Evolutionary conservation across 2,888 invertebrate genomes (phyloP).

Genomic region (Cataglyphis altisquamis): DNA sequence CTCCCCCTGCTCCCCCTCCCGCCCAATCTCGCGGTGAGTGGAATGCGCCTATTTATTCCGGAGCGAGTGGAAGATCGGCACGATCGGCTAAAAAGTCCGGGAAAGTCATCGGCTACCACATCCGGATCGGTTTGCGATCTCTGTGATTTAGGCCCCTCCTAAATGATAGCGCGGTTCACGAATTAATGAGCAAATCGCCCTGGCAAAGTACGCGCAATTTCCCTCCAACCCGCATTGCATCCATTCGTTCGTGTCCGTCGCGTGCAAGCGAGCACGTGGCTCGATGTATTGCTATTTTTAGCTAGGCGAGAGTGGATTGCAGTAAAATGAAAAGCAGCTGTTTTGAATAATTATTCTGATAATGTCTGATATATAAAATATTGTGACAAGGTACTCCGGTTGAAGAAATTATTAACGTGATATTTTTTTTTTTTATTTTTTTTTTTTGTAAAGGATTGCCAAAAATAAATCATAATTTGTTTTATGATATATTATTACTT

Average conservation of each 20-base stretch:
- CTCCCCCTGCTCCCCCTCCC: background rate
- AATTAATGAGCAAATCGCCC: conserved; percentile 59
- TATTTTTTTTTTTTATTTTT: too few relatives aligned
- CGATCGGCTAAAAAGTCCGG: conserved; percentile 70
- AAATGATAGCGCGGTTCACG: conserved; percentile 25
- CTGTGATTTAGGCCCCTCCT: conserved; percentile 60
- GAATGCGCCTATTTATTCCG: conserved; percentile 64
- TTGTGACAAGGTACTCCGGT: background rate
- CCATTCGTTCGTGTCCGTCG: conserved; percentile 12
- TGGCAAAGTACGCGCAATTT: conserved; percentile 29
- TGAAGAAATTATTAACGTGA: background rate
- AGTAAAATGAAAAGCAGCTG: background rate
- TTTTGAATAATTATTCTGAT: background rate
- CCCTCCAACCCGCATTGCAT: background rate
- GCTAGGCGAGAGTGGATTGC: background rate
- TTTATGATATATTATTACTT: too few relatives aligned
- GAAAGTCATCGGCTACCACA: conserved; percentile 63
- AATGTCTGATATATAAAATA: background rate
- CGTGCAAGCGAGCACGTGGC: conserved; percentile 37
- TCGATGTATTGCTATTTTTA: conserved; percentile 39
- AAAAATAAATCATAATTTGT: too few relatives aligned
- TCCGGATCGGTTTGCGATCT: conserved; percentile 20
- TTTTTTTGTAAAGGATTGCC: too few relatives aligned
- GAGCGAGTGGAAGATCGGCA: conserved; percentile 59
- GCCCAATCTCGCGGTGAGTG: conserved; percentile 31